phyloP scores from a whole-genome alignment of 2,113 vertebrate species.

The Camelus dromedarius region DNA sequence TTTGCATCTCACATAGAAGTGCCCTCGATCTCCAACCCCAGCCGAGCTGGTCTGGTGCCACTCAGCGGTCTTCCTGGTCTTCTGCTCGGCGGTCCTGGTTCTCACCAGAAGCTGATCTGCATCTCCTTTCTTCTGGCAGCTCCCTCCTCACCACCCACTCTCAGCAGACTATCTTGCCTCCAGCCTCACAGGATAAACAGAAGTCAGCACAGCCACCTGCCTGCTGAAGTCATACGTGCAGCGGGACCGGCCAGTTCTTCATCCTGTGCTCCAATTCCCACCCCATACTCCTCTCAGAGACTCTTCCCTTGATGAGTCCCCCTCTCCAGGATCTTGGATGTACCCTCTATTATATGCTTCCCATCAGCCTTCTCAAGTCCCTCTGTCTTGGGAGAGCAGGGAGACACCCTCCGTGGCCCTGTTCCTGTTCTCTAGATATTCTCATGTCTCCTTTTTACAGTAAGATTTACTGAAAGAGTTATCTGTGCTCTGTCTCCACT shows the following conservation, averaged over 20 bases:
- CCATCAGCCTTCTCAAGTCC: neutral
- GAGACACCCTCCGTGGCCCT: neutral
- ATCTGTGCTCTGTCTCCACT: neutral
- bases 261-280: accelerated
- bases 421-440: neutral
- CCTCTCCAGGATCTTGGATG: neutral
- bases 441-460: neutral
- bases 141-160: neutral
- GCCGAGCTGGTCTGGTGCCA: neutral
- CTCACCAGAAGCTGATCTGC: neutral
- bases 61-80: neutral
- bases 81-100: neutral
- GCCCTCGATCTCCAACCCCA: accelerated
- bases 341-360: neutral
- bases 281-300: neutral
- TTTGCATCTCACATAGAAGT: neutral
- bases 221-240: neutral
- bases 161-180: neutral
- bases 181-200: neutral
- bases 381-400: neutral
- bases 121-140: neutral
- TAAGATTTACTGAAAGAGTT: neutral
- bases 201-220: neutral
- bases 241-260: neutral
- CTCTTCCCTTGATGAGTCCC: neutral